A percentile compares a stretch with the other conserved stretches of the same genome.
phyloP scores from a whole-genome alignment of 2,888 invertebrate genomes.

The Cyclophora punctaria region DNA sequence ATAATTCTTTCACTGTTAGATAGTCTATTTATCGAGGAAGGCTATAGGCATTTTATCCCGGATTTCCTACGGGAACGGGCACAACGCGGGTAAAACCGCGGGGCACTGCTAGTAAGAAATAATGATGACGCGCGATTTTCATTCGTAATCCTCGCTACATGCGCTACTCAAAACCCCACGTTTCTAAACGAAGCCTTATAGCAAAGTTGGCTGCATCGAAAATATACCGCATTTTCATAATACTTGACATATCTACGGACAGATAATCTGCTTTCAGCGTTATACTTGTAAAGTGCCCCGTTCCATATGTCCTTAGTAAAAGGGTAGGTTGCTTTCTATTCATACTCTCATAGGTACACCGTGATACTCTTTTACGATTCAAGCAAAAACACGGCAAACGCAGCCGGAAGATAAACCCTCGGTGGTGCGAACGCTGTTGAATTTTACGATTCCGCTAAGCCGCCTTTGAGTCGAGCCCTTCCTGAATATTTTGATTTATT shows the following conservation, averaged over 20 bases:
- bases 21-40: no score
- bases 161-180: no score
- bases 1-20: no score
- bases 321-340: conserved; percentile 65
- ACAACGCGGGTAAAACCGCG: no score
- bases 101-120: no score
- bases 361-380: conserved; percentile 71
- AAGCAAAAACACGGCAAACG: conserved; percentile 64
- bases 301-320: conserved; percentile 60
- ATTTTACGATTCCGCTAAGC: conserved; percentile 75
- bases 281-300: conserved; percentile 57
- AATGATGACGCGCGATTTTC: no score
- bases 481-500: conserved; percentile 76
- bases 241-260: conserved; percentile 20
- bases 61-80: no score
- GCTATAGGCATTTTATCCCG: no score
- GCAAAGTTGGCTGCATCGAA: no score
- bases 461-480: conserved; percentile 73
- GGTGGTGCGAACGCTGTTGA: conserved; percentile 67
- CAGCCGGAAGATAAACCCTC: conserved; percentile 65
- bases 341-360: conserved; percentile 38
- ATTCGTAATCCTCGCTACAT: no score
- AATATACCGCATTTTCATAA: no score
- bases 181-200: no score
- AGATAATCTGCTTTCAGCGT: conserved; percentile 59